These are phyloP conservation scores for Copidosoma floridanum DNA, from an alignment of 1,140 invertebrate species.

Conservation along the genomic window DNA sequence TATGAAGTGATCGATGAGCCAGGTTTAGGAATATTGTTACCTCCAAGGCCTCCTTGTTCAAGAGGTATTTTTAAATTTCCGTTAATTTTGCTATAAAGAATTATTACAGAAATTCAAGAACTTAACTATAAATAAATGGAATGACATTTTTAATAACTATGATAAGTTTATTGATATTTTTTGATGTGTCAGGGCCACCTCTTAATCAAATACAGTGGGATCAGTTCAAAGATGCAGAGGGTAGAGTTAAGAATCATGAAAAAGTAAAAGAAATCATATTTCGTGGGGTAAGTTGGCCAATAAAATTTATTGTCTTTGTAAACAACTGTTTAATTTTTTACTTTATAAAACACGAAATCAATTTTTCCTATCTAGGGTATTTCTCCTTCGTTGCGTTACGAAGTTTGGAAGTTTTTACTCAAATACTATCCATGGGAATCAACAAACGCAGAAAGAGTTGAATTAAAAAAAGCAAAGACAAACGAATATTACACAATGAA, in stretches of 20 bases:
- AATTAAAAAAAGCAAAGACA: constrained; percentile 69
- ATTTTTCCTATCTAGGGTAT: constrained; percentile 61
- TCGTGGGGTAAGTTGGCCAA: constrained; percentile 70
- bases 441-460: constrained; percentile 69
- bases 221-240: constrained; percentile 72
- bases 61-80: constrained; percentile 37
- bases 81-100: constrained; percentile 6
- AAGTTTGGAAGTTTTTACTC: constrained; percentile 95
- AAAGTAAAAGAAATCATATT: constrained; percentile 81
- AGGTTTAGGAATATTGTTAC: constrained; percentile 55
- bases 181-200: constrained; percentile 62
- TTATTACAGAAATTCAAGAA: too few relatives aligned
- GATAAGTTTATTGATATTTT: constrained; percentile 33
- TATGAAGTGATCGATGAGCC: constrained; percentile 68
- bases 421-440: constrained; percentile 86
- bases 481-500: constrained; percentile 96
- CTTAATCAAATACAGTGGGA: constrained; percentile 79
- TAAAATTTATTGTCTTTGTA: constrained; percentile 17
- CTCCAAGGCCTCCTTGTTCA: constrained; percentile 57
- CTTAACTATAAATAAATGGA: background rate
- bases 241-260: constrained; percentile 69
- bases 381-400: constrained; percentile 68
- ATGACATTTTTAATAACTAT: constrained; percentile 13
- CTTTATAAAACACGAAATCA: background rate
- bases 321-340: background rate